A percentile compares a stretch with the other conserved stretches of the same genome.
phyloP scores from a whole-genome alignment of 2,797 vertebrate species.

The Chaetodon trifasciatus region DNA sequence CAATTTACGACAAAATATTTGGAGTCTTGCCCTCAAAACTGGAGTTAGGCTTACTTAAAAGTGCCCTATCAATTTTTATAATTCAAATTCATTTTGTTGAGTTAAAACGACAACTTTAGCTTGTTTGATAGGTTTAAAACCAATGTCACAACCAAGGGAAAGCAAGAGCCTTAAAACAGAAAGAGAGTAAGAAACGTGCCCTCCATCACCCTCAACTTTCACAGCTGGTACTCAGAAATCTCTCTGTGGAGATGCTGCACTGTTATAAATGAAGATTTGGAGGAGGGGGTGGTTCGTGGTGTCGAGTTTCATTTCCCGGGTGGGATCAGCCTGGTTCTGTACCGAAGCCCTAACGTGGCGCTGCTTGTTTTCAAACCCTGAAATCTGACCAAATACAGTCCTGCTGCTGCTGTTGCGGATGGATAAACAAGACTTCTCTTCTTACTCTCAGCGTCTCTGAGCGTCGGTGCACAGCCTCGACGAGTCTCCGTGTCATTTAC shows the following conservation, averaged over 20 bases:
- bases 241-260: neutral
- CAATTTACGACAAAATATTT: neutral
- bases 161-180: neutral
- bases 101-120: neutral
- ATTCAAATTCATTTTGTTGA: too few relatives aligned
- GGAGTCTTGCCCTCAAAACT: too few relatives aligned
- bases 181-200: neutral
- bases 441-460: slow-evolving; percentile 11
- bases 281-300: slow-evolving; percentile 24
- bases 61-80: too few relatives aligned
- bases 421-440: neutral
- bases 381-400: slow-evolving; percentile 19
- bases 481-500: neutral
- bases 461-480: slow-evolving; percentile 16
- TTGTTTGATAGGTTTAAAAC: neutral
- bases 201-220: neutral
- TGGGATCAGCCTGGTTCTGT: slow-evolving; percentile 61
- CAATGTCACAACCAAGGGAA: neutral
- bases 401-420: slow-evolving; percentile 52
- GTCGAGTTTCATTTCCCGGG: slow-evolving; percentile 73
- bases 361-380: slow-evolving; percentile 3
- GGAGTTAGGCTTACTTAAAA: too few relatives aligned
- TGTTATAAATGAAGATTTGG: neutral
- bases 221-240: neutral
- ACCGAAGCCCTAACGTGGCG: slow-evolving; percentile 30